Percentiles rank a stretch among this genome's conserved stretches.
These are phyloP conservation scores for Garrulus glandarius DNA, from an alignment of 2,797 vertebrate genomes.

Conservation along the genomic window DNA sequence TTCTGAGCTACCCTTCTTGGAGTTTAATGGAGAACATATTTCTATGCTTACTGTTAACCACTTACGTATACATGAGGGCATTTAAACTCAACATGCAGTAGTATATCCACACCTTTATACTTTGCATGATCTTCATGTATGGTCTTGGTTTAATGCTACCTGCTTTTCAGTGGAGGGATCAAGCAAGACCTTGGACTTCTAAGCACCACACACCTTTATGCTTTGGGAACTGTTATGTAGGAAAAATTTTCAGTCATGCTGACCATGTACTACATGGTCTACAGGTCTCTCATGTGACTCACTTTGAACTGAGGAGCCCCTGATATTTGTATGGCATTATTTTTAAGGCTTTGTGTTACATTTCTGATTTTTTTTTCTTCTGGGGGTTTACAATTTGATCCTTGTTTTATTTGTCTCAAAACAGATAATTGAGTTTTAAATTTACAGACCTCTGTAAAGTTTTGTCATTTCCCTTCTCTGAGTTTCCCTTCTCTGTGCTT, in stretches of 20 bases:
- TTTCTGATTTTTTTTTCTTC: background rate
- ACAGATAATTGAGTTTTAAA: background rate
- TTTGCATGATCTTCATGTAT: background rate
- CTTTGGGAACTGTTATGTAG: background rate
- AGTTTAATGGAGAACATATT: background rate
- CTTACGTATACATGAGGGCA: background rate
- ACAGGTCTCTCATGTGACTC: fast-evolving
- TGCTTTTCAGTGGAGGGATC: background rate
- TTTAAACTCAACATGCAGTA: background rate
- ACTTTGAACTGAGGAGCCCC: background rate
- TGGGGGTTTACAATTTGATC: background rate
- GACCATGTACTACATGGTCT: background rate
- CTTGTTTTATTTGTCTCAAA: background rate
- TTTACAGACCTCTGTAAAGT: background rate
- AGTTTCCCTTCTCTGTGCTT: background rate
- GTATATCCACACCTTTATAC: background rate
- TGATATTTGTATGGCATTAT: background rate
- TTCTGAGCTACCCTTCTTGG: background rate
- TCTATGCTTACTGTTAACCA: background rate
- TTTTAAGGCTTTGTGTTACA: background rate
- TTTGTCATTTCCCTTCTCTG: background rate
- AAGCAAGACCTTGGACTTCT: background rate
- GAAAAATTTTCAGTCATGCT: background rate
- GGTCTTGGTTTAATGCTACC: background rate
- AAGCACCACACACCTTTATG: background rate